Base-by-base conservation (phyloP, 2,888 invertebrate genomes). In the Morpho achilles region DNA sequence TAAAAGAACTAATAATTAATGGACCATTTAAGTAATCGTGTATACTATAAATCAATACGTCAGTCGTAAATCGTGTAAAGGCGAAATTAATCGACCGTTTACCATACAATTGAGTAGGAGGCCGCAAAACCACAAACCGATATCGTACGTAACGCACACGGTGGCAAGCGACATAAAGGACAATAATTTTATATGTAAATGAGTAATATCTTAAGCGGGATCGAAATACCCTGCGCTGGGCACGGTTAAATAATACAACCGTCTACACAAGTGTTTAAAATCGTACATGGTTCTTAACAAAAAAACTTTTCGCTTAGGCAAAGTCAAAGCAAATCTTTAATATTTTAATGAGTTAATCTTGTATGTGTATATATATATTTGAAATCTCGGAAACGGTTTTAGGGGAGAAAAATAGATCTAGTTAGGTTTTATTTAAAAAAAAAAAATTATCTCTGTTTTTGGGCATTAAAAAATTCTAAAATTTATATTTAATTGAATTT, bases 141-240 rank as follows among this genome's bases (percentile, higher is more conserved):
- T 73, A 68, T 54, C 63, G 70, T 74, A 68, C 74, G 73, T 75
- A 69, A 69, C 73, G 69, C 70, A 53, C 48, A 67, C 70, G 69
- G 66, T 70, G 63, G 60, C 58, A 5, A 67, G 71, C 70, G 67
- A 74, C 70, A 67, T 66, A 68, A 76, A 81, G 73, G 75, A 75
- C 77, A 79, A 82, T 85, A 80, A 82, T 85, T 87, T 82, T 75
- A 68, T 85, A 87, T 87, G 85, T 79, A 81, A 87, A 87, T 84
- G 74, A 68, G 58, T 70, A 70, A 80, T 85, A 87, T 87, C 87
- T 84, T 81, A 85, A 87, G 85, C 82, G 77, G 77, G 80, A 87
- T 87, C 87, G 68, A 69, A 60, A 52, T 65, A 64, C 66, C 55
- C 50, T 40, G 60, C 58, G 61, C 63, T 50, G 49, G 45, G 48